Evolutionary conservation across 2,888 invertebrate genomes (phyloP), one percentile per base, ranked within the genome.

Genomic region (Idaea dimidiata): DNA sequence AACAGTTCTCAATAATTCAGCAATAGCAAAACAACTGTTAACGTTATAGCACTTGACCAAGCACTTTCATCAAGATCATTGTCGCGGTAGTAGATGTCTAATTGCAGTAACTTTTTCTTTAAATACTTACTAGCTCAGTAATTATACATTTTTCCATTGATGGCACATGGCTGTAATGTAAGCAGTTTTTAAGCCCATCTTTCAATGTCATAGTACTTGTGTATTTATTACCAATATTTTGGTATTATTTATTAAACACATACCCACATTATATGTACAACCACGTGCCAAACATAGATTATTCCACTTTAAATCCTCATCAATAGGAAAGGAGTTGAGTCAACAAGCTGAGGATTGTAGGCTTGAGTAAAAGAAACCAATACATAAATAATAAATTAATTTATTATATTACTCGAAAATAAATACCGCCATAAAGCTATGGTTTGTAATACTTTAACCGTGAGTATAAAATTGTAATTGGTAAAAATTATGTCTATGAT

Each of bases 381-480:
- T 65, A 66, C 65, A 67, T 83, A 84, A 78, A 79, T 86, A 89
- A 89, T 89, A 88, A 89, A 88, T 89, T 85, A 88, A 86, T 82
- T 88, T 86, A 85, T 86, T 82, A 86, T 82, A 88, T 87, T 87
- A 88, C 81, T 86, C 84, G 82, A 89, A 89, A 91, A 93, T 92
- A 90, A 90, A 91, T 91, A 91, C 87, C 87, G 88, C 88, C 87
- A 86, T 89, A 89, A 82, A 87, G 80, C 86, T 88, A 88, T 88
- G 82, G 86, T 83, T 83, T 83, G 79, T 86, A 87, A 88, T 88
- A 87, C 83, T 88, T 89, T 86, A 88, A 84, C 88, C 78, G 87
- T 84, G 84, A 88, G 83, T 91, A 89, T 88, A 90, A 91, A 90
- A 89, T 88, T 87, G 85, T 86, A 84, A 80, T 43, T 14, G 80